Evolutionary conservation across 2,888 invertebrate genomes (phyloP).

Genomic region (Spodoptera picta): DNA sequence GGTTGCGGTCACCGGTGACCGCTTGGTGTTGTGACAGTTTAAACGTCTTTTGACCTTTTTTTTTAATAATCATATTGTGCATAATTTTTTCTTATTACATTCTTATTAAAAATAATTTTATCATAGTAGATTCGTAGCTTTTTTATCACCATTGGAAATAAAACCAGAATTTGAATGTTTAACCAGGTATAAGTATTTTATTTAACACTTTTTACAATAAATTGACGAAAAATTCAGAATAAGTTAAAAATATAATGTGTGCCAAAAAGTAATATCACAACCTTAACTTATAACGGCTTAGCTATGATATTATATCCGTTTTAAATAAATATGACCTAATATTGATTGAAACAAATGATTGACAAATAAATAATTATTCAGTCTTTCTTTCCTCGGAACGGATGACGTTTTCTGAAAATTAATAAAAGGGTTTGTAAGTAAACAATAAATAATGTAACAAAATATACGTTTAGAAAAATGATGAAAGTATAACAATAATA

Average conservation of each 20-base stretch:
- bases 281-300: constrained; percentile 11
- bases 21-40: too few species aligned
- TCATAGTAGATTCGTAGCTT: too few species aligned
- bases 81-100: too few species aligned
- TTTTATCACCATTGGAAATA: too few species aligned
- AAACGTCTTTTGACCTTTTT: too few species aligned
- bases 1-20: too few species aligned
- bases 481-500: too few species aligned
- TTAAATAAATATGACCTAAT: constrained; percentile 7
- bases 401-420: constrained; percentile 82
- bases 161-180: too few species aligned
- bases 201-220: constrained; percentile 21
- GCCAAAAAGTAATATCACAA: constrained; percentile 17
- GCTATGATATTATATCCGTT: constrained; percentile 9
- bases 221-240: constrained; percentile 12
- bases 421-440: not conserved
- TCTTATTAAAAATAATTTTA: too few species aligned
- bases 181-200: too few species aligned
- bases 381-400: constrained; percentile 78
- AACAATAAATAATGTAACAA: not conserved
- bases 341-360: constrained; percentile 5
- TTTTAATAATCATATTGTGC: too few species aligned
- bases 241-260: not conserved
- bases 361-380: constrained; percentile 49
- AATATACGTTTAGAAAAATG: too few species aligned